Conservation (phyloP, 37 sponge, comb jelly and placozoan species). For the Ianthella basta region DNA sequence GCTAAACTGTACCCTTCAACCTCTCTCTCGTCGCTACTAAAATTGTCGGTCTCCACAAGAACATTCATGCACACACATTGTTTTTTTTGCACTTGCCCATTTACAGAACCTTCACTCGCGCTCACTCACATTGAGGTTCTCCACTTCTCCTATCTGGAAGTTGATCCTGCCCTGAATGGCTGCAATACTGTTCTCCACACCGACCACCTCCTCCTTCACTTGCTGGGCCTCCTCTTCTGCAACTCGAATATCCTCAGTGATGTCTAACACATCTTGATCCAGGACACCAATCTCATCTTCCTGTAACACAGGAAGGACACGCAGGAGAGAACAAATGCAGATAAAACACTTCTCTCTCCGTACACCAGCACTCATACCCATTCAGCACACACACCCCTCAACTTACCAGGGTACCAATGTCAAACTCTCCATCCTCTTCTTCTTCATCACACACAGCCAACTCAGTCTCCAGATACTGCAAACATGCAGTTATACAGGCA, state of each 20-base stretch:
- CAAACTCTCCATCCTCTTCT: slow-evolving; percentile 16
- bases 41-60: too few relatives aligned
- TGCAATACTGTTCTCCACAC: background rate
- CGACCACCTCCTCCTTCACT: background rate
- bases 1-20: too few relatives aligned
- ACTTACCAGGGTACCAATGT: slow-evolving; percentile 11
- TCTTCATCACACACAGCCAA: slow-evolving; percentile 18
- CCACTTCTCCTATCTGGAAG: background rate
- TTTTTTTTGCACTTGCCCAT: too few relatives aligned
- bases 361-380: background rate
- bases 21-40: too few relatives aligned
- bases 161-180: slow-evolving; percentile 15
- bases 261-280: background rate
- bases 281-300: slow-evolving; percentile 17
- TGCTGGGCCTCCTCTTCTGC: background rate
- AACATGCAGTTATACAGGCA: background rate
- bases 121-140: background rate
- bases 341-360: background rate
- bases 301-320: too few relatives aligned
- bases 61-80: too few relatives aligned
- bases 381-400: too few relatives aligned
- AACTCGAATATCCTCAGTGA: background rate
- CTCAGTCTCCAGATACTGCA: slow-evolving; percentile 19
- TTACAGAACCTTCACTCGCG: background rate
- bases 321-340: background rate